Evolutionary conservation across 2,113 vertebrate genomes (phyloP), one percentile per base, ranked within the genome.

Genomic region (Mionectes macconnelli): DNA sequence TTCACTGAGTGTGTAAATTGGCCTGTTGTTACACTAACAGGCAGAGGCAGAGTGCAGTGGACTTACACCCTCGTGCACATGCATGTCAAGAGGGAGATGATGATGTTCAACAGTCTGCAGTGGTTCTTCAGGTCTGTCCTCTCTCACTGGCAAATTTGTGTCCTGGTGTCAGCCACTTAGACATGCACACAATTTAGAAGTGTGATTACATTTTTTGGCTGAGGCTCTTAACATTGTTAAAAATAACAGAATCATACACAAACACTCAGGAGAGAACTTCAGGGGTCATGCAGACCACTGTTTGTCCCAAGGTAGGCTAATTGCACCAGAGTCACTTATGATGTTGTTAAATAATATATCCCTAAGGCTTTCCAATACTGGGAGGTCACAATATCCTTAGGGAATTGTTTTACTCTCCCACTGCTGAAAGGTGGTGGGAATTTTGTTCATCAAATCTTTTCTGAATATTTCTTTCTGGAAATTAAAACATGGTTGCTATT

Each of bases 101-200:
- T 39, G 52, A 39, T 39, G 60, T 76, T 72, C 52, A 30, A 12
- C 19, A 44, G 18, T 2, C 47, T 85, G 66, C 47, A 45, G 70
- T 4, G 7, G 47, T 10, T 67, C 64, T 62, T 78, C 40, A 45
- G 47, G 27, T 52, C 77, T 74, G 45, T 42, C 20, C 25, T 50
- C 27, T 67, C 42, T 42, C 55, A 45, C 21, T 4, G 2, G 18
- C 3, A 6, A 69, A 40, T 72, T 64, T 72, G 27, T 81, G 56
- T 60, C 84, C 69, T 28, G 31, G 5, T 67, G 42, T 67, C 73
- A 74, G 73, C 30, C 3, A 10, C 17, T 86, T 55, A 27, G 3
- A n/a, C 0, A 0, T 8, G 33, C 1, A 5, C 2, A 2, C 27
- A 50, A 24, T 68, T 87, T 89, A 84, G 62, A 84, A 35, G 1